Percentiles rank a stretch among this genome's conserved stretches.
phyloP scores from a whole-genome alignment of 2,113 vertebrate genomes.

The Gulo gulo region DNA sequence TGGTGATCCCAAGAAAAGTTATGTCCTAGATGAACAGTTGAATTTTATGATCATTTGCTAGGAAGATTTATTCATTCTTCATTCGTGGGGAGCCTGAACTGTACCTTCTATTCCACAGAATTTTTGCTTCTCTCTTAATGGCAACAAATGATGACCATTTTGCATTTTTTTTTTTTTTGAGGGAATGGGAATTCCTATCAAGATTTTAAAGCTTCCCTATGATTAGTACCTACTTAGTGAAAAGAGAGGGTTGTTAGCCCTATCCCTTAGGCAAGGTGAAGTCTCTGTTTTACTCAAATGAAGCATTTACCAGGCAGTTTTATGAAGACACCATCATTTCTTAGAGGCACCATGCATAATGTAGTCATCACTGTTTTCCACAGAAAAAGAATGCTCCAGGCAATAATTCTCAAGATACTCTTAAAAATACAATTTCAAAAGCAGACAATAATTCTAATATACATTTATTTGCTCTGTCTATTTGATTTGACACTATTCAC shows the following conservation, averaged over 20 bases:
- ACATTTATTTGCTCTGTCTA: slow-evolving; percentile 9
- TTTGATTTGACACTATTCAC: not conserved
- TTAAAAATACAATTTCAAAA: slow-evolving; percentile 49
- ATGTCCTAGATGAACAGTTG: slow-evolving; percentile 27
- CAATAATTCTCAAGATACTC: slow-evolving; percentile 19
- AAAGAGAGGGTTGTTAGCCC: not conserved
- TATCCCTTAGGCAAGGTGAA: not conserved
- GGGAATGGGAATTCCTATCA: not conserved
- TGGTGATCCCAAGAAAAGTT: slow-evolving; percentile 60
- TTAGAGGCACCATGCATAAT: not conserved
- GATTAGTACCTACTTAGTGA: not conserved
- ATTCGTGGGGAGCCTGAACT: not conserved
- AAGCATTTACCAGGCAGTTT: not conserved
- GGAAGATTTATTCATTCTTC: slow-evolving; percentile 59
- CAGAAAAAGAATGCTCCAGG: not conserved
- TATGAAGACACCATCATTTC: not conserved
- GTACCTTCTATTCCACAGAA: not conserved
- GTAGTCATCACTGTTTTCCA: not conserved
- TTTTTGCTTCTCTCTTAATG: not conserved
- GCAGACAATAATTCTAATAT: not conserved
- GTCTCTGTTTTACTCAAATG: not conserved
- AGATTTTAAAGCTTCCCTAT: not conserved
- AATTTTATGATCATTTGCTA: slow-evolving; percentile 26
- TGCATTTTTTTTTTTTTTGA: not conserved
- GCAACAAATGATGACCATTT: not conserved